Conservation (phyloP, 2,888 invertebrate species). For the Maniola hyperantus region DNA sequence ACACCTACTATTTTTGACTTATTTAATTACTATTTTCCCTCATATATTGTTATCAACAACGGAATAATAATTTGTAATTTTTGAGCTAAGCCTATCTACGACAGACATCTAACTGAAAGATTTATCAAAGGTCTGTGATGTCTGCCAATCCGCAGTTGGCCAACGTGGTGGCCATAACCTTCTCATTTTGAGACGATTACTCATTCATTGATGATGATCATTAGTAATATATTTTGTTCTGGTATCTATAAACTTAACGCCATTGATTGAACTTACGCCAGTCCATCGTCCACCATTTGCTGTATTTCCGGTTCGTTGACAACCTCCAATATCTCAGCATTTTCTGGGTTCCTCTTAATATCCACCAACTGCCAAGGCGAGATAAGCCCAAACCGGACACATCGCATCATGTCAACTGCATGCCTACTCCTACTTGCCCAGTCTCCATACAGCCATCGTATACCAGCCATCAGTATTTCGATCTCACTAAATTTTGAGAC, state of each 20-base stretch:
- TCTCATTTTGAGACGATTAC: too few relatives aligned
- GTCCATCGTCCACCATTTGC: slow-evolving; percentile 90
- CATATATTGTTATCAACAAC: too few relatives aligned
- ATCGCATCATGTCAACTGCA: slow-evolving; percentile 85
- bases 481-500: slow-evolving; percentile 75
- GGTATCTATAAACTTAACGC: not conserved
- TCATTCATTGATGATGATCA: too few relatives aligned
- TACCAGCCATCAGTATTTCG: slow-evolving; percentile 90
- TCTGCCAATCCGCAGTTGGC: too few relatives aligned
- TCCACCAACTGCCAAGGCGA: slow-evolving; percentile 92
- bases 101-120: too few relatives aligned
- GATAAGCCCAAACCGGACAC: slow-evolving; percentile 90
- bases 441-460: slow-evolving; percentile 89
- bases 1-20: too few relatives aligned
- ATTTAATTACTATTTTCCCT: too few relatives aligned
- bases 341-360: slow-evolving; percentile 88
- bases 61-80: too few relatives aligned
- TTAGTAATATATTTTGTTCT: too few relatives aligned
- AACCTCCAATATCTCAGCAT: slow-evolving; percentile 87
- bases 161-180: too few relatives aligned
- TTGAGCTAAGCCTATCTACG: too few relatives aligned
- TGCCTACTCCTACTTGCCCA: slow-evolving; percentile 84
- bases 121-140: too few relatives aligned
- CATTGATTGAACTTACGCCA: slow-evolving; percentile 84
- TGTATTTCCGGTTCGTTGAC: slow-evolving; percentile 86